Base-by-base conservation (phyloP, 2,888 invertebrate species). In the Aphrophora alni region DNA sequence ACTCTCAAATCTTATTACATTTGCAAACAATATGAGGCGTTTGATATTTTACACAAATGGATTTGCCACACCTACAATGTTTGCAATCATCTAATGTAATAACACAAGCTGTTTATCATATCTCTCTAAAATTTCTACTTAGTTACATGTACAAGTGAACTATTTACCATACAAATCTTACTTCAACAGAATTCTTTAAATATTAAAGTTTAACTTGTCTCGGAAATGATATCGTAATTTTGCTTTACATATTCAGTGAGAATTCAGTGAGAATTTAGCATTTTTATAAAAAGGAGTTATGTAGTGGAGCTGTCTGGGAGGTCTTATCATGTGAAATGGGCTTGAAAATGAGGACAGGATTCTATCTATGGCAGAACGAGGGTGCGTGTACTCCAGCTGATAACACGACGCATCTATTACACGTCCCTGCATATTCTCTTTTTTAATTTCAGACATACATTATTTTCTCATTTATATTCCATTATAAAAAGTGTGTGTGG, bases 261-360 rank as follows among this genome's bases (percentile, higher is more conserved):
- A 14, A 10, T 14, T 5, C 44, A 33, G 5, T 8, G 8, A 59
- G 4, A 44, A 14, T 14, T 7, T 17, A 17, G 44, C 17, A 59
- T 59, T 59, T 59, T 59, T 59, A 59, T 59, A 59, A 59, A 59
- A 59, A 59, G 59, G 59, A 21, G 59, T 59, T 59, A 59, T 59
- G 59, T 21, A n/a, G 4, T 14, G 14, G 17, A 17, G 59, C 21
- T 21, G 59, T 21, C 12, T 12, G 59, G 21, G n/a, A 21, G 59
- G 59, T 14, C 59, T 59, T 59, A 59, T 59, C 59, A 8, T 21
- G 59, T 59, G 59, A 59, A 59, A 59, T 59, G 59, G 59, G 59
- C 59, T 59, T 59, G 59, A 59, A 59, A 59, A 59, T 59, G 59
- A 59, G 59, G 59, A n/a, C 59, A n/a, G 59, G 59, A 59, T n/a